Percentiles rank a stretch among this genome's conserved stretches.
These are phyloP conservation scores for Orius insidiosus DNA, from an alignment of 1,140 invertebrate species.

Conservation along the genomic window DNA sequence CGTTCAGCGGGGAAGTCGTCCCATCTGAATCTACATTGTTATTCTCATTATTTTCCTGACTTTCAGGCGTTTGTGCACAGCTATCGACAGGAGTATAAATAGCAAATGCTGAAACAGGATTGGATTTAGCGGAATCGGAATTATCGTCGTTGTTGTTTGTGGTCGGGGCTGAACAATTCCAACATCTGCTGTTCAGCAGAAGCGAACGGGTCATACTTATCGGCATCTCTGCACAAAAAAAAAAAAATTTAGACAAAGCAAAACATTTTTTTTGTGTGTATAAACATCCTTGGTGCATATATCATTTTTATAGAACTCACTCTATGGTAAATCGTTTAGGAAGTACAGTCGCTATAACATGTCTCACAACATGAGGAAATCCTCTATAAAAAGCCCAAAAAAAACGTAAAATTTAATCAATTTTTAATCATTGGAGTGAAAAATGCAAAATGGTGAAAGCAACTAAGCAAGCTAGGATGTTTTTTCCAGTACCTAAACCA, in stretches of 20 bases:
- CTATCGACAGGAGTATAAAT: slow-evolving; percentile 23
- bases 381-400: slow-evolving; percentile 5
- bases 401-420: too few relatives aligned
- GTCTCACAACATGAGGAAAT: slow-evolving; percentile 17
- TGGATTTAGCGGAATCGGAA: slow-evolving; percentile 8
- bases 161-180: slow-evolving; percentile 31
- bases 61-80: slow-evolving; percentile 3
- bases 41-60: slow-evolving; percentile 20
- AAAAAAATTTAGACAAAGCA: background rate
- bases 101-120: slow-evolving; percentile 28
- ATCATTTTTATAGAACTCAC: slow-evolving; percentile 14
- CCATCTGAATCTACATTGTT: slow-evolving; percentile 23
- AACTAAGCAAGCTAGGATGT: background rate
- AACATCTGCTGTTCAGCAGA: slow-evolving; percentile 49
- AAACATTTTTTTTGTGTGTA: too few relatives aligned
- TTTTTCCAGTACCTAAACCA: too few relatives aligned
- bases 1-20: slow-evolving; percentile 24
- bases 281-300: background rate
- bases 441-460: background rate
- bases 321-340: slow-evolving; percentile 15
- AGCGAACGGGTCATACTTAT: slow-evolving; percentile 45
- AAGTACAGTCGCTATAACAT: slow-evolving; percentile 18
- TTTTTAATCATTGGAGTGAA: too few relatives aligned
- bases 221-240: slow-evolving; percentile 12
- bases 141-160: background rate